Conservation (phyloP, 1,140 invertebrate species). For the Drosophila sulfurigaster region DNA sequence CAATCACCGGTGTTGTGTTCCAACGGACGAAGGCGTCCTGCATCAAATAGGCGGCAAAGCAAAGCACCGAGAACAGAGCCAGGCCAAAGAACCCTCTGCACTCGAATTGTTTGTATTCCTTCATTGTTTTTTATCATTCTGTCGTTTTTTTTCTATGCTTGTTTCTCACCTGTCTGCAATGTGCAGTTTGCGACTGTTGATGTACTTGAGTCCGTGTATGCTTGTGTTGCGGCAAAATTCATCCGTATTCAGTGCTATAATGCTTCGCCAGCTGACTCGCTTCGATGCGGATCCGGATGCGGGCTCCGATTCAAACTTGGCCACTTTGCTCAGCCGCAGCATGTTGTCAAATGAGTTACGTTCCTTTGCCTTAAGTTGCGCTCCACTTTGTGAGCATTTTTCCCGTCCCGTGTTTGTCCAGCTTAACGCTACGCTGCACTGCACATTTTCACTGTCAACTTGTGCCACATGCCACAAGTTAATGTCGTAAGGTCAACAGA, state of each 20-base stretch:
- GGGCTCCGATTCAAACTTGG: neutral
- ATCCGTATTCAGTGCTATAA: constrained; percentile 67
- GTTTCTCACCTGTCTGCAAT: constrained; percentile 55
- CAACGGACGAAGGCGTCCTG: constrained; percentile 75
- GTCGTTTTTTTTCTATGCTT: neutral
- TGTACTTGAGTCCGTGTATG: constrained; percentile 76
- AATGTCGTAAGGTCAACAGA: constrained; percentile 24
- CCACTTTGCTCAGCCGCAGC: neutral
- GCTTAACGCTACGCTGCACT: constrained; percentile 13
- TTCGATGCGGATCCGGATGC: constrained; percentile 49
- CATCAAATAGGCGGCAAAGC: constrained; percentile 62
- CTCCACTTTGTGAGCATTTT: neutral
- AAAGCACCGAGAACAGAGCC: constrained; percentile 62
- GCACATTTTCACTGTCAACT: constrained; percentile 7
- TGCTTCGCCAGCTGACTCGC: constrained; percentile 41
- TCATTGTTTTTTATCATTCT: neutral
- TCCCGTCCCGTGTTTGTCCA: constrained; percentile 21
- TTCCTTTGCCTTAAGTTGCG: constrained; percentile 9
- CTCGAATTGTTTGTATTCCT: constrained; percentile 5
- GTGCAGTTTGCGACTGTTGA: constrained; percentile 60
- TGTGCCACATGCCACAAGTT: neutral
- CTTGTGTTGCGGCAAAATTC: constrained; percentile 78
- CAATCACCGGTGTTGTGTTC: constrained; percentile 73
- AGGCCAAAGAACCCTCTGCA: constrained; percentile 69
- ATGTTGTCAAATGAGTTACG: constrained; percentile 22